phyloP scores from a whole-genome alignment of 2,797 vertebrate species.

The Clarias pachynema region DNA sequence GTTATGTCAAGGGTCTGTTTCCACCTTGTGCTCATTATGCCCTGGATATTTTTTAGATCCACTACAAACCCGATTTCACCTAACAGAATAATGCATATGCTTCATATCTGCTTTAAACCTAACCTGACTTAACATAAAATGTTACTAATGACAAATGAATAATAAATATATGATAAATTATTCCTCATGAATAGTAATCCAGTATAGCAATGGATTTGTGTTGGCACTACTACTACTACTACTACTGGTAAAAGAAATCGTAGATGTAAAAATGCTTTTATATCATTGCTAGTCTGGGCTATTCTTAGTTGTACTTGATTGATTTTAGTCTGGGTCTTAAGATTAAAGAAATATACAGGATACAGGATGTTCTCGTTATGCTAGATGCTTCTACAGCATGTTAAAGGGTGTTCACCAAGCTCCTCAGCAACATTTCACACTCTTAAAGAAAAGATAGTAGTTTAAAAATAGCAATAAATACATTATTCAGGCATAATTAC shows the following conservation, averaged over 20 bases:
- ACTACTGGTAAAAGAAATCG: background rate
- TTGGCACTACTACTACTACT: background rate
- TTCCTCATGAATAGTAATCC: background rate
- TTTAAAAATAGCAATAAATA: conserved; percentile 66
- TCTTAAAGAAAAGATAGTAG: conserved; percentile 58
- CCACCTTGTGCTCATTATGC: background rate
- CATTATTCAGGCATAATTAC: conserved; percentile 77
- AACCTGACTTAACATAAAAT: background rate
- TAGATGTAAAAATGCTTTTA: background rate
- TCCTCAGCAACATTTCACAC: conserved; percentile 50
- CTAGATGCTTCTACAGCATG: background rate
- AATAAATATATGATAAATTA: background rate
- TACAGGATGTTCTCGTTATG: background rate
- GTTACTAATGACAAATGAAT: background rate
- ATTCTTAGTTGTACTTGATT: background rate
- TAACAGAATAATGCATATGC: background rate
- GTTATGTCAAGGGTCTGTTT: background rate
- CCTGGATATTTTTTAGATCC: background rate
- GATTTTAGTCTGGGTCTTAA: conserved; percentile 8
- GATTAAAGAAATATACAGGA: background rate
- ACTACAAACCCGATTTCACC: background rate
- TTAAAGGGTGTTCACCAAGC: conserved; percentile 22
- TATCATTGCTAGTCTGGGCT: background rate
- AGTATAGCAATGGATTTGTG: conserved; percentile 6
- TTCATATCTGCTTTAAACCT: background rate